Conservation (phyloP, 2,113 vertebrate species). For the Myocastor coypus region DNA sequence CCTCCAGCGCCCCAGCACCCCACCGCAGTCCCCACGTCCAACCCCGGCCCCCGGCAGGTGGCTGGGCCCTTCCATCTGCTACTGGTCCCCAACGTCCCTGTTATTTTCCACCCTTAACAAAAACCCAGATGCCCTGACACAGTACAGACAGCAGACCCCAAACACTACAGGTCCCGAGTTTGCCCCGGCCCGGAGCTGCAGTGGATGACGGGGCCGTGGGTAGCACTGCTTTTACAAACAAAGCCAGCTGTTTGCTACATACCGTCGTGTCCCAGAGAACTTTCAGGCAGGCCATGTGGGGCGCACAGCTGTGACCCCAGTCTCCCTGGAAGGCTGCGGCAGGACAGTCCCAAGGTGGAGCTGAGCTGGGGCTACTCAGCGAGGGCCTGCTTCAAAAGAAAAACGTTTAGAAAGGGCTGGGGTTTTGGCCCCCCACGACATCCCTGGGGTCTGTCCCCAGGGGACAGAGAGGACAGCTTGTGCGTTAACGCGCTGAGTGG, state of each 20-base stretch:
- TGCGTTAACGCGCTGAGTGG: background rate
- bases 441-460: background rate
- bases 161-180: too few relatives aligned
- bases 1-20: background rate
- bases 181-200: too few relatives aligned
- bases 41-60: background rate
- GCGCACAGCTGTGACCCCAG: background rate
- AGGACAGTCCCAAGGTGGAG: background rate
- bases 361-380: background rate
- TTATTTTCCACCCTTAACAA: too few relatives aligned
- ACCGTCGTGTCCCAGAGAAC: rapidly evolving
- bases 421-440: background rate
- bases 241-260: rapidly evolving
- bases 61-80: background rate
- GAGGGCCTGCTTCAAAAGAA: background rate
- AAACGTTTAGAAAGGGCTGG: background rate
- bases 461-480: background rate
- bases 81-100: too few relatives aligned
- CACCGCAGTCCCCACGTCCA: background rate
- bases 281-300: rapidly evolving
- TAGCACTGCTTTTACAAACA: too few relatives aligned
- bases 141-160: too few relatives aligned
- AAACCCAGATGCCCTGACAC: too few relatives aligned
- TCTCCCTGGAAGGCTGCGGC: background rate
- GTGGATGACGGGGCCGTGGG: too few relatives aligned